Evolutionary conservation across 92 coral and sea anemone species (phyloP).

Genomic region (Heteractis magnifica): DNA sequence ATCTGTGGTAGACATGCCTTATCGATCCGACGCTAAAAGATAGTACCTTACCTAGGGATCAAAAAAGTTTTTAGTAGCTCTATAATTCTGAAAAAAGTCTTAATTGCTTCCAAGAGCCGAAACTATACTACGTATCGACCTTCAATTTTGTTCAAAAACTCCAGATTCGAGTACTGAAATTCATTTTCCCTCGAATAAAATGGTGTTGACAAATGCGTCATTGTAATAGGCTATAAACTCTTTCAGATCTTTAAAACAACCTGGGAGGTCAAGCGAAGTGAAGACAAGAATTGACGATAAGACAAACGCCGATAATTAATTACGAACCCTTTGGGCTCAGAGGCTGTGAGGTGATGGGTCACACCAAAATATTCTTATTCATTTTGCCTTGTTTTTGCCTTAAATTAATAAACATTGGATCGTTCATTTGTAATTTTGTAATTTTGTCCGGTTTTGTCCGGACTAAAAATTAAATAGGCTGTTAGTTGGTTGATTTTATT

Average conservation of each 20-base stretch:
- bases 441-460: too few species aligned
- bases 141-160: not conserved
- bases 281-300: not conserved
- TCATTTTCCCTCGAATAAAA: not conserved
- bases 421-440: too few species aligned
- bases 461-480: too few species aligned
- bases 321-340: constrained; percentile 10
- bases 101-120: too few species aligned
- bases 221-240: not conserved
- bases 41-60: too few species aligned
- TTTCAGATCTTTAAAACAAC: not conserved
- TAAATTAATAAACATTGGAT: too few species aligned
- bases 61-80: too few species aligned
- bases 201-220: not conserved
- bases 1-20: too few species aligned
- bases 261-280: constrained; percentile 25
- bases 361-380: not conserved
- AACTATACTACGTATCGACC: too few species aligned
- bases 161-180: not conserved
- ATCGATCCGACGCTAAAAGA: too few species aligned
- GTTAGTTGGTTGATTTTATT: too few species aligned
- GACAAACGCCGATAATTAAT: constrained; percentile 13
- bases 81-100: too few species aligned
- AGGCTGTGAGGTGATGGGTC: not conserved
- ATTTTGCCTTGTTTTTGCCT: not conserved